Base-by-base conservation (phyloP, 2,888 invertebrate genomes). In the Leucophora obtusa region DNA sequence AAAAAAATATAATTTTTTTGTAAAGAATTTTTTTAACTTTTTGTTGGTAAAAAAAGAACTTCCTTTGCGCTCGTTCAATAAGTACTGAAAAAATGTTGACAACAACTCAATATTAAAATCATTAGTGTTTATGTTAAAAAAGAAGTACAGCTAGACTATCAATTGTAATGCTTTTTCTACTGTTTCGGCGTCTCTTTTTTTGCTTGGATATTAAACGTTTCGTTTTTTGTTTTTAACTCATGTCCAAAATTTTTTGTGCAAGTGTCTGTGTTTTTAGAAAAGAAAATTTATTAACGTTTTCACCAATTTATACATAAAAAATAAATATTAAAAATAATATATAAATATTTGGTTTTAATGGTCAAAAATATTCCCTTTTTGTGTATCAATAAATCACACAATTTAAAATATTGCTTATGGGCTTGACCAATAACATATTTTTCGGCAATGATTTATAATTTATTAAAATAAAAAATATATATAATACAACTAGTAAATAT, bases 391-490 rank as follows among this genome's bases (percentile, higher is more conserved):
- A 72, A 62, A 72, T 72, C 47, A 63, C 47, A 28, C 51, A 33
- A 33, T 8, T 33, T 18, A 15, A 54, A 47, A 33, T 21, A 21
- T 63, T 54, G 54, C 24, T 63, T 63, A 68, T 54, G 54, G 54
- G 54, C 11, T 54, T 54, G 24, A 14, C 54, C 53, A 76, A 76
- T 63, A 59, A 63, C 63, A 76, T 70, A 76, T 76, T 76, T 76
- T 58, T 35, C n/a, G 33, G 15, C 18, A 17, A 60, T 70, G 76
- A 62, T 75, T 75, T 69, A 58, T 65, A 59, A 69, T 51, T 59
- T 69, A 50, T 50, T 50, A 50, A 69, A 59, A 50, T 51, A 10
- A 58, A 68, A 21, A 14, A 47, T n/a, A 43, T 14, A 11, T 43
- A 43, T 43, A 43, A 14, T 21, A 21, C n/a, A 21, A 21, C 21